These are phyloP conservation scores for Cataglyphis rosenhaueri DNA, from an alignment of 2,888 invertebrate species.

Conservation along the genomic window DNA sequence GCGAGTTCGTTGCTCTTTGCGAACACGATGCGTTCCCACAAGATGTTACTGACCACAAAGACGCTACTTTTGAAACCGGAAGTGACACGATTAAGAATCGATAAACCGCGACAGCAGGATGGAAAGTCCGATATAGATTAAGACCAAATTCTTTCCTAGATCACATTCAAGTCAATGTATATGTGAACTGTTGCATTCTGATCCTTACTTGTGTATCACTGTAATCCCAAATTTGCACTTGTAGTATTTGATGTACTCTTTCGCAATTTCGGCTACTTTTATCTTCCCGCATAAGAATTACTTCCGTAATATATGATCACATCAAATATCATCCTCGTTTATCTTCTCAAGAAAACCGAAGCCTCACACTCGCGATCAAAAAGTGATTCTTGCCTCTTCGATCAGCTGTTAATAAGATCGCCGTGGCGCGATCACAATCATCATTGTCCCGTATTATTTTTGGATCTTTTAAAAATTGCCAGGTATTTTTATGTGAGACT, in stretches of 20 bases:
- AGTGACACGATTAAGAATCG: constrained; percentile 14
- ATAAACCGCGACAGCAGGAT: neutral
- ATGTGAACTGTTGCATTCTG: neutral
- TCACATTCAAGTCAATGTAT: neutral
- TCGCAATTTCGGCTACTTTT: neutral
- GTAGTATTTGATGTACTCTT: neutral
- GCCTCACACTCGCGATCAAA: neutral
- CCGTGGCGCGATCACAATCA: constrained; percentile 9
- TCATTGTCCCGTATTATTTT: neutral
- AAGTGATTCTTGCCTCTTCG: neutral
- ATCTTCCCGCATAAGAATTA: neutral
- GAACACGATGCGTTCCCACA: constrained; percentile 17
- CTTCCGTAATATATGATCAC: neutral
- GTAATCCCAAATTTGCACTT: constrained; percentile 41
- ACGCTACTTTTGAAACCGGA: constrained; percentile 38
- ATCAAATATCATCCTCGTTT: neutral
- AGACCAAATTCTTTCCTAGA: neutral
- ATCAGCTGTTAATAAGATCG: neutral
- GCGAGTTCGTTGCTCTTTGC: constrained; percentile 34
- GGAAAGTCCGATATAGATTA: constrained; percentile 19
- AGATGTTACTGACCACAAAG: constrained; percentile 39
- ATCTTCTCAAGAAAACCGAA: neutral
- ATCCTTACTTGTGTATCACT: constrained; percentile 21
- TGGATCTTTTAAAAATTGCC: neutral
- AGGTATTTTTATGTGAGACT: neutral